These are phyloP conservation scores for Tachysurus vachellii DNA, from an alignment of 2,113 vertebrate species.

Conservation along the genomic window DNA sequence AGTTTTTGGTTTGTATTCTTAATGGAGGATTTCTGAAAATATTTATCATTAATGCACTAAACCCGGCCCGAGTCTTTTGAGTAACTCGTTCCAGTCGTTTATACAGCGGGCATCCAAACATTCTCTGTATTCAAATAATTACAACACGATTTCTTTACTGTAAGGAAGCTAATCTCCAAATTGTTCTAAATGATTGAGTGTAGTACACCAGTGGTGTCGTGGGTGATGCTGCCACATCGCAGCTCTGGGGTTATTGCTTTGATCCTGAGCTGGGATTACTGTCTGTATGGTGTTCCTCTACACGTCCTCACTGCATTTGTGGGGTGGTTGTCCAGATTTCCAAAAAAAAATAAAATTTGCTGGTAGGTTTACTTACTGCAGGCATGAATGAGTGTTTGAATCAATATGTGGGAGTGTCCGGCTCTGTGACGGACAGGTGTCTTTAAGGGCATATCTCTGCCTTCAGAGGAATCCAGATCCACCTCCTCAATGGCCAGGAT, in stretches of 20 bases:
- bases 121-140: slow-evolving; percentile 22
- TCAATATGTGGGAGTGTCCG: not conserved
- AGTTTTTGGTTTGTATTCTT: not conserved
- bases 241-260: not conserved
- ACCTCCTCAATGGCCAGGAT: not conserved
- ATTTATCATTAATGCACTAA: slow-evolving; percentile 23
- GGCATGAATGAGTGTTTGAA: not conserved
- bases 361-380: not conserved
- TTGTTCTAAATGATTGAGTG: slow-evolving; percentile 7
- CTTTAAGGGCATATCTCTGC: not conserved
- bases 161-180: slow-evolving; percentile 6
- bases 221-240: too few species aligned
- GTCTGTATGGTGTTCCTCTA: not conserved
- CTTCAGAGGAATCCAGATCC: not conserved
- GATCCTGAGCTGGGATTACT: not conserved
- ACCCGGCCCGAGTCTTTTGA: not conserved
- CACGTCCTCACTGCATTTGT: not conserved
- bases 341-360: not conserved
- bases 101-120: not conserved
- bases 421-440: not conserved
- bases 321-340: not conserved
- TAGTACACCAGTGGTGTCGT: not conserved
- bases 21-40: not conserved
- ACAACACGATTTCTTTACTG: slow-evolving; percentile 16
- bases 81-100: not conserved